A percentile compares a stretch with the other conserved stretches of the same genome.
phyloP scores from a whole-genome alignment of 2,797 vertebrate species.

The Muscicapa striata region DNA sequence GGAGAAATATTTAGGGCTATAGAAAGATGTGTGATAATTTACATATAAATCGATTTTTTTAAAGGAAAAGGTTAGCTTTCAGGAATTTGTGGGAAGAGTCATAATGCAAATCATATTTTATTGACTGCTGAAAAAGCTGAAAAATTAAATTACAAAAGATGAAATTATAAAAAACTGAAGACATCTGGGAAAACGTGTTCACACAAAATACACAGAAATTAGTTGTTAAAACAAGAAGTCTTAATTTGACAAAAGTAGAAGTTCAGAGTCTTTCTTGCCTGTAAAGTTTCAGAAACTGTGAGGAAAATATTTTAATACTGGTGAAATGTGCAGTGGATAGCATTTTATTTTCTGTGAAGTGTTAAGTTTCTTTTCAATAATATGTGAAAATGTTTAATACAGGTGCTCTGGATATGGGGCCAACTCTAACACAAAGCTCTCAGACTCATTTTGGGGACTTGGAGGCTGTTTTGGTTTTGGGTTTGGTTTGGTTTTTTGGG shows the following conservation, averaged over 20 bases:
- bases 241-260: not conserved
- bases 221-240: not conserved
- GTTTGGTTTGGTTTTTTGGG: not conserved
- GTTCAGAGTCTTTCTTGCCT: not conserved
- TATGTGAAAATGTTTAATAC: not conserved
- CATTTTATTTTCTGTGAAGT: not conserved
- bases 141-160: not conserved
- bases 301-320: not conserved
- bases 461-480: not conserved
- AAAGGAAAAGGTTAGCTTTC: conserved; percentile 8
- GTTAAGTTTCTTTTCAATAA: not conserved
- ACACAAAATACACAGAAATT: not conserved
- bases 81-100: not conserved
- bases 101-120: conserved; percentile 3
- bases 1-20: not conserved
- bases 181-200: not conserved
- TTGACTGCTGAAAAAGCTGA: not conserved
- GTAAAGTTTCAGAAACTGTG: not conserved
- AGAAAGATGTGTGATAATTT: conserved; percentile 20
- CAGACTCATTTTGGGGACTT: not conserved
- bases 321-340: not conserved
- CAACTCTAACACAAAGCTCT: not conserved
- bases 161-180: not conserved
- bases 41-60: conserved; percentile 40
- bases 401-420: not conserved